Conservation (phyloP, 1,140 invertebrate species). For the Bombus pascuorum region DNA sequence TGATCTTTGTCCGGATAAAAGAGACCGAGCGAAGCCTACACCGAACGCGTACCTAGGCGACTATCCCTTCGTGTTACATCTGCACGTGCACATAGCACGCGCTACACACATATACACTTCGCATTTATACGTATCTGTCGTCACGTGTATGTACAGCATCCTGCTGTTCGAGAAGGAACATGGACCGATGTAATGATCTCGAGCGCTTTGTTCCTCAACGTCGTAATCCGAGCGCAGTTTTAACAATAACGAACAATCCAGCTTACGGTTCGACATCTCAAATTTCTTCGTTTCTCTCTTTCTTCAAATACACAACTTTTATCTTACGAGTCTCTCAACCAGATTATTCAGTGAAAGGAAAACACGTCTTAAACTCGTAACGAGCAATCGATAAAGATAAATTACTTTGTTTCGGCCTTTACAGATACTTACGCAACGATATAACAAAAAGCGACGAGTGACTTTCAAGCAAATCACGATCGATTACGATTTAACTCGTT, state of each 20-base stretch:
- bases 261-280: neutral
- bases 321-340: neutral
- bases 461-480: too few relatives aligned
- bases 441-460: too few relatives aligned
- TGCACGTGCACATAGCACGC: too few relatives aligned
- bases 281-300: neutral
- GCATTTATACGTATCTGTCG: too few relatives aligned
- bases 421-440: too few relatives aligned
- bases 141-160: neutral
- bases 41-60: too few relatives aligned
- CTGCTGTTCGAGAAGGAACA: conserved; percentile 21
- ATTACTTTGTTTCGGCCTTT: too few relatives aligned
- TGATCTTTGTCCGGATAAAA: conserved; percentile 38
- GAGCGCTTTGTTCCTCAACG: conserved; percentile 6
- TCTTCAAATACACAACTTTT: neutral
- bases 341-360: neutral
- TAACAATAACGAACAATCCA: neutral
- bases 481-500: too few relatives aligned
- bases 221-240: conserved; percentile 6
- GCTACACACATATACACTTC: too few relatives aligned
- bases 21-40: neutral
- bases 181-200: conserved; percentile 29
- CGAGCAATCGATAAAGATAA: too few relatives aligned
- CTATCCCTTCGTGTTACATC: too few relatives aligned
- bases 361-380: too few relatives aligned